These are phyloP conservation scores for Cydia splendana DNA, from an alignment of 1,140 invertebrate genomes.

Conservation along the genomic window DNA sequence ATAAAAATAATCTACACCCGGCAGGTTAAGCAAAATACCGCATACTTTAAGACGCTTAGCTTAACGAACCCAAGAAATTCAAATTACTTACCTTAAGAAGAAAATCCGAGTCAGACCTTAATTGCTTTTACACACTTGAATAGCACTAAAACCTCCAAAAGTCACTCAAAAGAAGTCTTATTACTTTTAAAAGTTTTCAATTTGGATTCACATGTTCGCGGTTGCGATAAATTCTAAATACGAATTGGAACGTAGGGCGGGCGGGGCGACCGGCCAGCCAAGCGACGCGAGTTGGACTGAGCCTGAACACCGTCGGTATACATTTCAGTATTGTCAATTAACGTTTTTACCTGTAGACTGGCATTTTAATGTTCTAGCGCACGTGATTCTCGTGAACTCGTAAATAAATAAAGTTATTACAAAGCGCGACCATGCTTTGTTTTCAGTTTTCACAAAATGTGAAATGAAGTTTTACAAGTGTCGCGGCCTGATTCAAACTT, in stretches of 20 bases:
- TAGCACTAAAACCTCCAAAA: constrained; percentile 4
- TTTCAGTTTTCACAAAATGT: background rate
- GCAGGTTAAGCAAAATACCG: background rate
- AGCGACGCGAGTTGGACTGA: constrained; percentile 39
- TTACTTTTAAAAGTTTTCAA: constrained; percentile 17
- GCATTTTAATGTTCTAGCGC: constrained; percentile 20
- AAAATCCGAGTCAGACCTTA: constrained; percentile 35
- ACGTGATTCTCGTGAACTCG: constrained; percentile 3
- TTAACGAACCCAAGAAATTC: constrained; percentile 33
- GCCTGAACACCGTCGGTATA: background rate
- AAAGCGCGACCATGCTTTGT: background rate
- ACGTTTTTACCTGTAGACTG: constrained; percentile 25
- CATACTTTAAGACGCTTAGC: background rate
- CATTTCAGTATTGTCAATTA: constrained; percentile 27
- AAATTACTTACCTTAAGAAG: constrained; percentile 42
- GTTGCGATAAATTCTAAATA: constrained; percentile 13
- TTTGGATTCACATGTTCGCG: constrained; percentile 30
- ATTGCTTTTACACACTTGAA: background rate
- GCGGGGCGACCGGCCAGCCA: constrained; percentile 41
- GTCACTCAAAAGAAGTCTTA: constrained; percentile 2
- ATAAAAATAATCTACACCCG: background rate
- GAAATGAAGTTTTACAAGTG: background rate
- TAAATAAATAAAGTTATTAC: background rate
- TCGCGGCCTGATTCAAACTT: no score
- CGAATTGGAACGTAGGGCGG: constrained; percentile 37